These are phyloP conservation scores for Melanotaenia nigrans DNA, from an alignment of 2,797 vertebrate species.

Conservation along the genomic window DNA sequence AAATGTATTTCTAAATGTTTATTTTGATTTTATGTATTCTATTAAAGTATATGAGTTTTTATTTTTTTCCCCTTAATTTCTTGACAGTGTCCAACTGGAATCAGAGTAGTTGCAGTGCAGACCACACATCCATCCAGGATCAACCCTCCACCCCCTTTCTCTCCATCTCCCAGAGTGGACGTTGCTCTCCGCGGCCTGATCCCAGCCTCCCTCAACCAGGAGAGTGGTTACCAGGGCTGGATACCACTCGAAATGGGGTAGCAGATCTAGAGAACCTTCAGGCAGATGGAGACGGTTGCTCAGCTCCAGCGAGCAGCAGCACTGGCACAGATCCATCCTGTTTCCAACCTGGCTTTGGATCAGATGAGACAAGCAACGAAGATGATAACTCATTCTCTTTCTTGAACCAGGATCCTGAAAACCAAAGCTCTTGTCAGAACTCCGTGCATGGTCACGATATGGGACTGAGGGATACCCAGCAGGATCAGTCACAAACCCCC, in stretches of 20 bases:
- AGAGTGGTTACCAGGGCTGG: slow-evolving; percentile 68
- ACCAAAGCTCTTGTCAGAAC: slow-evolving; percentile 67
- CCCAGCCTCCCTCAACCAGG: slow-evolving; percentile 57
- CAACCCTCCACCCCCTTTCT: slow-evolving; percentile 66
- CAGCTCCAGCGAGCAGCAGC: slow-evolving; percentile 49
- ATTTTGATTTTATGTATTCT: not conserved
- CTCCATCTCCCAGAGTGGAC: slow-evolving; percentile 70
- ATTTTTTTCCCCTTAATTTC: not conserved
- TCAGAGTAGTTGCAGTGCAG: slow-evolving; percentile 42
- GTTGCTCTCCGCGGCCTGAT: slow-evolving; percentile 70
- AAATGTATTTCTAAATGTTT: not conserved
- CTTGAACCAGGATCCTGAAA: slow-evolving; percentile 72
- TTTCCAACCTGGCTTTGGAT: slow-evolving; percentile 63
- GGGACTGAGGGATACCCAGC: slow-evolving; percentile 40
- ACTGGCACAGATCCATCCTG: slow-evolving; percentile 42
- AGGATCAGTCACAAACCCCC: slow-evolving; percentile 47
- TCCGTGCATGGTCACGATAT: slow-evolving; percentile 33
- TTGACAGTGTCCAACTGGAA: slow-evolving; percentile 70
- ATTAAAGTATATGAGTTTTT: not conserved
- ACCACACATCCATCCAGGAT: slow-evolving; percentile 59
- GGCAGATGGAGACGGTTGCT: slow-evolving; percentile 58
- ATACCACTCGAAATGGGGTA: slow-evolving; percentile 35
- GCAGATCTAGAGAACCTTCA: slow-evolving; percentile 60
- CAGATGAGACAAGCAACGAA: slow-evolving; percentile 68
- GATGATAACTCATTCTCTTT: slow-evolving; percentile 66